Percentiles rank a stretch among this genome's conserved stretches.
Conservation (phyloP, 2,113 vertebrate species). For the Grus americana region DNA sequence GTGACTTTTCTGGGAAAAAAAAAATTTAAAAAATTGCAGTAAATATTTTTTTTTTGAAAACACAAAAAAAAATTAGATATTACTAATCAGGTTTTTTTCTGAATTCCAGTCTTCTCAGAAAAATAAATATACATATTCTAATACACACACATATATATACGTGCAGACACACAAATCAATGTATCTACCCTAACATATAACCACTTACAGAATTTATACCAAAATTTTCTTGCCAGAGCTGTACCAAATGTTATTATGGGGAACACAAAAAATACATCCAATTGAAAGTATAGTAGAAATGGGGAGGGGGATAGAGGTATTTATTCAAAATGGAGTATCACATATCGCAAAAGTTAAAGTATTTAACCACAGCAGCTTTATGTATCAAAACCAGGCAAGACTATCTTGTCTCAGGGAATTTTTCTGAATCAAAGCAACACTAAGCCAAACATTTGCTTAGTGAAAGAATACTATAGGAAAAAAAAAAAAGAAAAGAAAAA, state of each 20-base stretch:
- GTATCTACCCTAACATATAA: not conserved
- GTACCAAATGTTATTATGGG: not conserved
- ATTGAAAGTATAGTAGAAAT: not conserved
- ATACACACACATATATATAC: not conserved
- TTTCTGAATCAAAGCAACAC: not conserved
- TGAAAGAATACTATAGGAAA: not conserved
- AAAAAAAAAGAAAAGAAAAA: not conserved
- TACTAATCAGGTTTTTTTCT: not conserved
- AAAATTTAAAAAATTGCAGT: too few species aligned
- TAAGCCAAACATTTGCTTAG: not conserved
- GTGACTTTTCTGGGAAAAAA: not conserved
- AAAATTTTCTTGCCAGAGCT: not conserved
- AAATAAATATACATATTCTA: not conserved
- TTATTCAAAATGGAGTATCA: not conserved
- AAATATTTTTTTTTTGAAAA: too few species aligned
- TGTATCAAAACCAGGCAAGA: not conserved
- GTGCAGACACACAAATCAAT: not conserved
- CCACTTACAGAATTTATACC: not conserved
- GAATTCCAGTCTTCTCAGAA: not conserved
- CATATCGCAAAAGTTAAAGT: not conserved
- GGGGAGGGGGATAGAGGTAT: not conserved
- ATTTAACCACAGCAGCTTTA: not conserved
- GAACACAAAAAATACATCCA: not conserved
- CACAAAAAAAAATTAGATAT: not conserved
- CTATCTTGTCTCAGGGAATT: not conserved